These are phyloP conservation scores for Oreochromis mossambicus DNA, from an alignment of 2,797 vertebrate genomes.

Conservation along the genomic window DNA sequence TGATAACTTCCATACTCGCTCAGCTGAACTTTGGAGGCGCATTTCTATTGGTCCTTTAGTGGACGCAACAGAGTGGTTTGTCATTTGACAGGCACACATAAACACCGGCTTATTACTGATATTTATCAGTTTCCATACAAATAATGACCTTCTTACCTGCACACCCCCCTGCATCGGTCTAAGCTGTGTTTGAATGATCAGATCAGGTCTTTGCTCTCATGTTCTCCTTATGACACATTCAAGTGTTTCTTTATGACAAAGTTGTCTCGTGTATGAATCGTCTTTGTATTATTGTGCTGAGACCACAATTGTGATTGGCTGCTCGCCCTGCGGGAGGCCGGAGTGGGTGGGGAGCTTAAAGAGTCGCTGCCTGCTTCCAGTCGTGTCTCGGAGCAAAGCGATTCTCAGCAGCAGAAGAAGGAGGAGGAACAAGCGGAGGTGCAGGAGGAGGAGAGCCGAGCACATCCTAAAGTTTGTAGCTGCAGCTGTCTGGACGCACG, in stretches of 20 bases:
- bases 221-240: neutral
- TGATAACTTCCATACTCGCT: neutral
- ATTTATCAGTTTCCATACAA: neutral
- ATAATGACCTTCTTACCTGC: neutral
- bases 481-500: neutral
- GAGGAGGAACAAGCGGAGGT: neutral
- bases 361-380: constrained; percentile 20
- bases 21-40: neutral
- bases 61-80: neutral
- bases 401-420: neutral
- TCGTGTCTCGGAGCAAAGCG: constrained; percentile 18
- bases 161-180: neutral
- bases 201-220: neutral
- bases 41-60: neutral
- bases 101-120: neutral
- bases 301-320: constrained; percentile 56
- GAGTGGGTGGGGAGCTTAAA: constrained; percentile 61
- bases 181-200: neutral
- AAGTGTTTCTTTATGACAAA: neutral
- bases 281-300: neutral
- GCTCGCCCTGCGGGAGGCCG: constrained; percentile 2
- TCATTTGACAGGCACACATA: neutral
- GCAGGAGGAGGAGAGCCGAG: neutral
- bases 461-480: constrained; percentile 64
- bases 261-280: neutral